Evolutionary conservation across 2,888 invertebrate species (phyloP).

Genomic region (Acheta domesticus): DNA sequence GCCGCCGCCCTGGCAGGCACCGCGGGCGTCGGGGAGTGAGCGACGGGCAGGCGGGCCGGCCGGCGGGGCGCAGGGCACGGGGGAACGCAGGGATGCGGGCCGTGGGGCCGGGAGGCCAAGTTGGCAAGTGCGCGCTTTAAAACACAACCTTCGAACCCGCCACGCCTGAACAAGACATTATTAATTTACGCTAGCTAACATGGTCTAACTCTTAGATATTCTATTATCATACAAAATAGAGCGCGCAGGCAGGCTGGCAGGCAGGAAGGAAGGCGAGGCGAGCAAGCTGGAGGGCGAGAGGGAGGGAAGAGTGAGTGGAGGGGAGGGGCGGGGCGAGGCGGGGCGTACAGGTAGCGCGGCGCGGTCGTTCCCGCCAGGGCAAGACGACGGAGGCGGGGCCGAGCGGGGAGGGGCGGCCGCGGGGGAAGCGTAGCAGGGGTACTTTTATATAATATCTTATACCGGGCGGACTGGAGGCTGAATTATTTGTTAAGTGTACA

Average conservation of each 20-base stretch:
- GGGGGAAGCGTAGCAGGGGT: constrained; percentile 3
- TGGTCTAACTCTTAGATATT: constrained; percentile 38
- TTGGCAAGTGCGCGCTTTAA: constrained; percentile 9
- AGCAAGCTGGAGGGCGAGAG: constrained; percentile 22
- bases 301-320: constrained; percentile 2
- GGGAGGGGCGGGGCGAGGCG: neutral
- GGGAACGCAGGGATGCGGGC: neutral
- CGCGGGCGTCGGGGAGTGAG: neutral
- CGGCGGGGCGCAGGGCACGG: neutral
- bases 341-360: neutral
- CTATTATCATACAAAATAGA: constrained; percentile 39
- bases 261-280: neutral
- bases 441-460: constrained; percentile 37
- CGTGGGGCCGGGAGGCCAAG: neutral
- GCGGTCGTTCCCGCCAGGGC: constrained; percentile 25
- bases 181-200: constrained; percentile 36
- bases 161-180: constrained; percentile 34
- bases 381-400: neutral
- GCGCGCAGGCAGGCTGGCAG: neutral
- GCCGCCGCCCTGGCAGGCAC: neutral
- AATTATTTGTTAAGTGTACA: constrained; percentile 32
- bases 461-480: constrained; percentile 34
- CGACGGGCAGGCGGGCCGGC: neutral
- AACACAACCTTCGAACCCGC: constrained; percentile 23
- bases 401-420: neutral